Conservation (phyloP, 2,888 invertebrate genomes). For the Heteromyza rotundicornis region DNA sequence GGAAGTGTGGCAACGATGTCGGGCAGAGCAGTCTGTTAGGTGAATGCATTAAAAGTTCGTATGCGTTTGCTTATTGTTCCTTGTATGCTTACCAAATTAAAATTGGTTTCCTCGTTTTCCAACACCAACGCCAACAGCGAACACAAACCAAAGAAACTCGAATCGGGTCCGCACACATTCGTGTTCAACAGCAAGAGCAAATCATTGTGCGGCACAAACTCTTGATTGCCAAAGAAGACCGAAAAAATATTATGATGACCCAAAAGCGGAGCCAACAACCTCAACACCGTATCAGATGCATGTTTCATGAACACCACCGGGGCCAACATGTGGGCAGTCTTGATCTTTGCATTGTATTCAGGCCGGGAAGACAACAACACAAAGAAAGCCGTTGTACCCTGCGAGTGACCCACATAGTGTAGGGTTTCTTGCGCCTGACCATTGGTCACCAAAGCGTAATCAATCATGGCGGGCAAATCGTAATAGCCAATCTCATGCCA, state of each 20-base stretch:
- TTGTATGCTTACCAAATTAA: slow-evolving; percentile 37
- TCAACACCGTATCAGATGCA: slow-evolving; percentile 61
- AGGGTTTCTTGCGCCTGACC: slow-evolving; percentile 40
- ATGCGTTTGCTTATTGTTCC: no score
- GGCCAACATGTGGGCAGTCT: slow-evolving; percentile 52
- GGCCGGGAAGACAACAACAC: slow-evolving; percentile 45
- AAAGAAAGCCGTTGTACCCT: slow-evolving; percentile 51
- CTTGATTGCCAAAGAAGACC: slow-evolving; percentile 56
- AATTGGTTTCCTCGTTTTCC: slow-evolving; percentile 39
- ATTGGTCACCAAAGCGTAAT: slow-evolving; percentile 43
- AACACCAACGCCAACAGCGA: slow-evolving; percentile 67
- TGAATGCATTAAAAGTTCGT: no score
- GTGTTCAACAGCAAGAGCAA: slow-evolving; percentile 64
- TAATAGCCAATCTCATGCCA: slow-evolving; percentile 41
- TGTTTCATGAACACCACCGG: slow-evolving; percentile 64
- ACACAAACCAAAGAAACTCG: slow-evolving; percentile 63
- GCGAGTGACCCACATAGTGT: slow-evolving; percentile 57
- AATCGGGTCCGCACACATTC: slow-evolving; percentile 58
- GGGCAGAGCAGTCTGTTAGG: slow-evolving; percentile 40
- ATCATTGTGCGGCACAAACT: slow-evolving; percentile 68
- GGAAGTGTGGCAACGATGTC: slow-evolving; percentile 43
- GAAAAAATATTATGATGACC: slow-evolving; percentile 39
- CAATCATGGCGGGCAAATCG: slow-evolving; percentile 46
- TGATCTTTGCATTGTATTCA: slow-evolving; percentile 50
- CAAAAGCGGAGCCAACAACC: slow-evolving; percentile 56